Percentiles rank a stretch among this genome's conserved stretches.
These are phyloP conservation scores for Gymnocephalus cernua DNA, from an alignment of 2,113 vertebrate genomes.

Conservation along the genomic window DNA sequence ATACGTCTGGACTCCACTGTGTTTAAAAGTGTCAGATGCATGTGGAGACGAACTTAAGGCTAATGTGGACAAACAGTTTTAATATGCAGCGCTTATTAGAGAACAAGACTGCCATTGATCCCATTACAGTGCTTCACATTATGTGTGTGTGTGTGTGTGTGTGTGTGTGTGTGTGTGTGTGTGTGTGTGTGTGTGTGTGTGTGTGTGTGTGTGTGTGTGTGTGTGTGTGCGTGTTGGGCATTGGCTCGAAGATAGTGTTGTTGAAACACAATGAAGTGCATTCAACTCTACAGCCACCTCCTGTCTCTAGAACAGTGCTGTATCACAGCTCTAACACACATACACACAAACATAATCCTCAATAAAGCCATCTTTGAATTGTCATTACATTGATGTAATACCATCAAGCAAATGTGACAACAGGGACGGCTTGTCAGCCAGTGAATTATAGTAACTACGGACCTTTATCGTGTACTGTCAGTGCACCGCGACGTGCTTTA, in stretches of 20 bases:
- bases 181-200: neutral
- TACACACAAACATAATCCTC: slow-evolving; percentile 22
- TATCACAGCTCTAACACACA: slow-evolving; percentile 36
- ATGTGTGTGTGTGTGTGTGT: neutral
- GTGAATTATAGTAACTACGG: slow-evolving; percentile 8
- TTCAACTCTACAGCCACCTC: slow-evolving; percentile 59
- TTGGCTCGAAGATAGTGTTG: slow-evolving; percentile 41
- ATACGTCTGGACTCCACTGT: neutral
- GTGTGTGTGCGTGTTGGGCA: neutral
- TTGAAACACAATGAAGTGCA: slow-evolving; percentile 61
- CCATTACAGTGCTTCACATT: slow-evolving; percentile 30
- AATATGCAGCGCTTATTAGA: neutral
- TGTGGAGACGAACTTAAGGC: neutral
- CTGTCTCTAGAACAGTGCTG: slow-evolving; percentile 49
- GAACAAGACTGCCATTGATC: slow-evolving; percentile 21
- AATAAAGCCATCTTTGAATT: slow-evolving; percentile 25
- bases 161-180: neutral
- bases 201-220: slow-evolving; percentile 3
- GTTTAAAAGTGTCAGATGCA: neutral
- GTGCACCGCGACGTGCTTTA: neutral
- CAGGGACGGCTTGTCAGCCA: neutral
- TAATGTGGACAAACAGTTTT: slow-evolving; percentile 1
- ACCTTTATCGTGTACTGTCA: slow-evolving; percentile 18
- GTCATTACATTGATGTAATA: slow-evolving; percentile 1
- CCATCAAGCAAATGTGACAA: neutral